Base-by-base conservation (phyloP, 1,140 invertebrate genomes). In the Atta texana region DNA sequence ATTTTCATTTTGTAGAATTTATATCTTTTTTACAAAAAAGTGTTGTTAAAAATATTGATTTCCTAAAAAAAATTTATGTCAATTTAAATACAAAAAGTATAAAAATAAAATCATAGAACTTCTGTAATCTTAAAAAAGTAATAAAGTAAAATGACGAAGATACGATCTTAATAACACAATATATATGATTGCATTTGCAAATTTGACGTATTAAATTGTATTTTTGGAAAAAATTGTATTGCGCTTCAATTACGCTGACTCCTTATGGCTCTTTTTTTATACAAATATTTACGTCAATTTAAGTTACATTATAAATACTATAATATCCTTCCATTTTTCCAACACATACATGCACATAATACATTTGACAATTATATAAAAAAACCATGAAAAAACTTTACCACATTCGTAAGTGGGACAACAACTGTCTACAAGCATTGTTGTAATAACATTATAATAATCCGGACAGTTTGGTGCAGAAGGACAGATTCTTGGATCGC, bases 341-440 rank as follows among this genome's bases (percentile, higher is more conserved):
- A 53, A 72, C 24, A 24, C n/a, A 28, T 1, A n/a, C 0, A 10
- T 7, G n/a, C 10, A 53, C 21, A 24, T 34, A 24, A 66, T 34
- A 34, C 7, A 34, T 64, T 64, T 14, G 0, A 66, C 6, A 51
- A n/a, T 14, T 59, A 4, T 34, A 85, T 16, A 44, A 51, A 24
- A 63, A 7, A 85, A 16, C 0, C 5, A 49, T 1, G 8, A 51
- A 72, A 85, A 64, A 69, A 93, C 93, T 24, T 92, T 93, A 97
- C 97, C 96, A 92, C 97, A 98, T 2, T 95, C 94, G 84, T 96
- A 96, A 7, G 94, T 93, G 0, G 96, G 96, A 90, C 98, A 98
- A 91, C 97, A 98, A 80, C 95, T 93, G 0, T 95, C 96, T 1
- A 91, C 74, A 28, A 94, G 89, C n/a, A 95, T 94, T 1, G 90